These are phyloP conservation scores for Drosophila multiciliata DNA, from an alignment of 2,888 invertebrate species.

Conservation along the genomic window DNA sequence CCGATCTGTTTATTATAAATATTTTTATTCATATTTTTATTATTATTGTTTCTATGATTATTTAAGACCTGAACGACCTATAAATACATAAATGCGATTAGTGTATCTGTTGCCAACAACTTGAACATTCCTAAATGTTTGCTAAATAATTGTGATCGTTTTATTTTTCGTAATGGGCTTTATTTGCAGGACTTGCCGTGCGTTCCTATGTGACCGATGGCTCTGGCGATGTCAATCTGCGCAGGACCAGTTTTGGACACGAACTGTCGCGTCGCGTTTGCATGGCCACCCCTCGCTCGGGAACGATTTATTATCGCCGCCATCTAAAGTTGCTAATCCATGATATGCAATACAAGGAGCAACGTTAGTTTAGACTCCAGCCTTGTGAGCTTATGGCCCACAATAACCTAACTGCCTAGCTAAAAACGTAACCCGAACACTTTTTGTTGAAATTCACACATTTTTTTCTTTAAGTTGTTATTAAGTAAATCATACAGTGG, in stretches of 20 bases:
- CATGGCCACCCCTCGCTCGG: constrained; percentile 27
- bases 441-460: background rate
- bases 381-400: constrained; percentile 14
- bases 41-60: background rate
- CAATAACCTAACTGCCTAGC: constrained; percentile 9
- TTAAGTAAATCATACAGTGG: constrained; percentile 66
- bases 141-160: background rate
- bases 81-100: background rate
- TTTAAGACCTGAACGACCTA: background rate
- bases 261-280: constrained; percentile 42
- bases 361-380: constrained; percentile 14
- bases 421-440: constrained; percentile 1
- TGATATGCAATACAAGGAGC: constrained; percentile 23
- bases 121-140: background rate
- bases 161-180: background rate
- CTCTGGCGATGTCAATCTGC: constrained; percentile 33
- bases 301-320: background rate
- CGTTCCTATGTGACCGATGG: constrained; percentile 48
- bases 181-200: constrained; percentile 40
- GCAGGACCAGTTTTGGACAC: constrained; percentile 49
- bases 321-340: constrained; percentile 19
- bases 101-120: background rate
- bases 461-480: constrained; percentile 41
- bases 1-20: too few species aligned
- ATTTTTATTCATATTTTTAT: too few species aligned